Evolutionary conservation across 2,888 invertebrate genomes (phyloP).

Genomic region (Napeogenes sylphis): DNA sequence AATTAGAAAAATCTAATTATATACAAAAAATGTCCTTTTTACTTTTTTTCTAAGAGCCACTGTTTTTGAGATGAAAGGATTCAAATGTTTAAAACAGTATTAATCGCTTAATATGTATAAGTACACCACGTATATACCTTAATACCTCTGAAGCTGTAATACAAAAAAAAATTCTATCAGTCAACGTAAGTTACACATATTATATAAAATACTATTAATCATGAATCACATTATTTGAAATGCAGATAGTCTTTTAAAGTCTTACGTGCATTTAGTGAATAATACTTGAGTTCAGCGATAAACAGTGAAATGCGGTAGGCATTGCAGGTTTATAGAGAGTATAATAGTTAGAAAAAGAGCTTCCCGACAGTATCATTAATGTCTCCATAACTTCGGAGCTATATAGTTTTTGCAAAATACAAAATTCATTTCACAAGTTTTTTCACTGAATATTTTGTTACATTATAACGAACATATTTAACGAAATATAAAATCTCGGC

Average conservation of each 20-base stretch:
- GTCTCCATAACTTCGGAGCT: conserved; percentile 38
- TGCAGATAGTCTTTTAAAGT: conserved; percentile 13
- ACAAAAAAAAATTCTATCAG: too few relatives aligned
- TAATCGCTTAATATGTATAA: too few relatives aligned
- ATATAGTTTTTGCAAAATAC: conserved; percentile 29
- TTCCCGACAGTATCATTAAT: conserved; percentile 44
- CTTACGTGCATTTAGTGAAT: conserved; percentile 18
- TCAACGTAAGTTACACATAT: too few relatives aligned
- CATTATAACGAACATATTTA: too few relatives aligned
- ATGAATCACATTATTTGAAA: conserved; percentile 4
- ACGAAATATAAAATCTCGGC: too few relatives aligned
- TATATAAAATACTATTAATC: background rate
- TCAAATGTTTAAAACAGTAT: too few relatives aligned
- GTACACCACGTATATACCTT: too few relatives aligned
- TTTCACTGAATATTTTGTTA: background rate
- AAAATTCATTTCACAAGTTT: conserved; percentile 10
- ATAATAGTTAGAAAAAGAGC: conserved; percentile 43
- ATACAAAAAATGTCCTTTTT: too few relatives aligned
- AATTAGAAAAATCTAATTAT: too few relatives aligned
- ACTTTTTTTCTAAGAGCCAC: too few relatives aligned
- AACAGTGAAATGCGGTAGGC: conserved; percentile 48
- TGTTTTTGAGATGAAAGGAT: too few relatives aligned
- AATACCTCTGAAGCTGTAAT: too few relatives aligned
- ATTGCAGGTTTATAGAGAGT: conserved; percentile 48
- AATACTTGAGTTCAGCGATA: conserved; percentile 19